phyloP scores from a whole-genome alignment of 92 coral and sea anemone genomes.

The Phymanthus crucifer region DNA sequence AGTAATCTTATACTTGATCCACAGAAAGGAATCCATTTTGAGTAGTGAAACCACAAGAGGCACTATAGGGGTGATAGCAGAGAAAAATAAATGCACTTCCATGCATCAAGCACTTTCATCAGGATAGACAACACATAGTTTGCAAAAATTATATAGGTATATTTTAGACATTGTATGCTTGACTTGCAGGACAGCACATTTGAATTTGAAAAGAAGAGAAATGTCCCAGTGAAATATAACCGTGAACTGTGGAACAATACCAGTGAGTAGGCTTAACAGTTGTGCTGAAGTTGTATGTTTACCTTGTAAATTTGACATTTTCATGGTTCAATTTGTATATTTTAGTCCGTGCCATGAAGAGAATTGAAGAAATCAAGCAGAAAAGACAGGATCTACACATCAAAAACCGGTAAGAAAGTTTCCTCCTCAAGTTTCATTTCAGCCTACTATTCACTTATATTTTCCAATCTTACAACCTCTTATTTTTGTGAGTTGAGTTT shows the following conservation, averaged over 20 bases:
- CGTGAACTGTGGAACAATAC: conserved; percentile 73
- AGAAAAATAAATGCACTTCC: background rate
- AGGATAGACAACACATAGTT: no score
- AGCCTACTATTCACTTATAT: no score
- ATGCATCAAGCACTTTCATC: no score
- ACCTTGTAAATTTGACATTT: background rate
- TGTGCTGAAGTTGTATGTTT: background rate
- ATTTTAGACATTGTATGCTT: background rate
- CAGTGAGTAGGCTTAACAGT: conserved; percentile 27
- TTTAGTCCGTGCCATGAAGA: conserved; percentile 90
- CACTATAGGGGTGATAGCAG: no score
- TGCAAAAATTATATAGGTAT: no score
- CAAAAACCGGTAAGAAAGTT: conserved; percentile 82
- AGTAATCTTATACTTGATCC: no score
- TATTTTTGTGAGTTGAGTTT: no score
- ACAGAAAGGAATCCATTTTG: no score
- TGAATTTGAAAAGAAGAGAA: conserved; percentile 94
- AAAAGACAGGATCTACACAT: conserved; percentile 92
- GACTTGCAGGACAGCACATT: conserved; percentile 74
- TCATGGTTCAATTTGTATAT: background rate
- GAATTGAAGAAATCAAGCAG: conserved; percentile 87
- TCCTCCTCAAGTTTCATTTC: background rate
- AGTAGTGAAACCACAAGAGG: no score
- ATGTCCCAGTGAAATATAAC: conserved; percentile 88
- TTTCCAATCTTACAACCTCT: no score